Evolutionary conservation across 2,797 vertebrate species (phyloP).

Genomic region (Tarsius wallacei): DNA sequence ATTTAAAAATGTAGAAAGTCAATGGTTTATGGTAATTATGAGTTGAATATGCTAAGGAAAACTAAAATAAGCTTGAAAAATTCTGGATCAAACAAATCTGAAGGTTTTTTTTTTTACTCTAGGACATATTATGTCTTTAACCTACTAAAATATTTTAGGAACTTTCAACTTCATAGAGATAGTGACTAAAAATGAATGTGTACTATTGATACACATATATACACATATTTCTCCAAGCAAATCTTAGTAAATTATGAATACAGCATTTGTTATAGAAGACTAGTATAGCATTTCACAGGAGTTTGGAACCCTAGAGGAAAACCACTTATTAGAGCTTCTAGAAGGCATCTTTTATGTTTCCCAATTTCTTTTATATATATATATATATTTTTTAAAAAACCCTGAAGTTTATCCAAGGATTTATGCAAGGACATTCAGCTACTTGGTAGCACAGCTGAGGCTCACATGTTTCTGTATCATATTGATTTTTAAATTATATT

Average conservation of each 20-base stretch:
- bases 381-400: background rate
- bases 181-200: conserved; percentile 3
- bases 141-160: background rate
- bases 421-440: conserved; percentile 37
- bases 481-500: conserved; percentile 67
- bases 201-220: background rate
- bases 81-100: background rate
- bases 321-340: background rate
- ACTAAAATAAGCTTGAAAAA: background rate
- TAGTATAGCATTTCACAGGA: background rate
- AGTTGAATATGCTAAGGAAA: background rate
- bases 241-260: background rate
- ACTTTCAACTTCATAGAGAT: background rate
- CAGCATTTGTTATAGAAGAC: conserved; percentile 5
- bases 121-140: background rate
- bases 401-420: background rate
- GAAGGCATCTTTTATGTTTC: background rate
- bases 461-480: conserved; percentile 7
- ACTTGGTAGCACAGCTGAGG: background rate
- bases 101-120: background rate
- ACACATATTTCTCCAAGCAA: background rate
- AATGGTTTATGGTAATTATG: background rate
- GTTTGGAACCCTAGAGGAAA: conserved; percentile 9
- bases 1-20: background rate
- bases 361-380: background rate